Conservation (phyloP, 1,140 invertebrate species). For the Sarcophaga peregrina region DNA sequence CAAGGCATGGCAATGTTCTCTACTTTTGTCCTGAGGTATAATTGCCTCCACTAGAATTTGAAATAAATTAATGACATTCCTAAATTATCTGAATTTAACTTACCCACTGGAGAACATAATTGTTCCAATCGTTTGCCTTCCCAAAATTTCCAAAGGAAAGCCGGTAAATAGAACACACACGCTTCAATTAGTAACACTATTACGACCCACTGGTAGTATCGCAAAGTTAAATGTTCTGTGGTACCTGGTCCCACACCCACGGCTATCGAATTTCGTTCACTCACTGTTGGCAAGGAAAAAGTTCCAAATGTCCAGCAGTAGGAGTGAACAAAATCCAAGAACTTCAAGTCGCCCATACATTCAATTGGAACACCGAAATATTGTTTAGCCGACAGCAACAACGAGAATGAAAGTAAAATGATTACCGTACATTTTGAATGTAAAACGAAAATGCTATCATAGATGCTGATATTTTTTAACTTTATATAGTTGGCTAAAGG, state of each 20-base stretch:
- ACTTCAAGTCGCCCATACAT: conserved; percentile 70
- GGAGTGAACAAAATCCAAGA: conserved; percentile 74
- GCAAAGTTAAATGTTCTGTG: conserved; percentile 71
- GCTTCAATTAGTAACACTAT: conserved; percentile 85
- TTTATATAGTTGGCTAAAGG: conserved; percentile 68
- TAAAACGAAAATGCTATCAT: conserved; percentile 75
- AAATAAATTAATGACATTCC: background rate
- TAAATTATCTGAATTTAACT: conserved; percentile 32
- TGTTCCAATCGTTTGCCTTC: conserved; percentile 75
- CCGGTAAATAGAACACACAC: conserved; percentile 78
- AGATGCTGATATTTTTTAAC: conserved; percentile 73
- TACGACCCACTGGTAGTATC: conserved; percentile 92
- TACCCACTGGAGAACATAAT: conserved; percentile 69
- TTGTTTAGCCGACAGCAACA: conserved; percentile 76
- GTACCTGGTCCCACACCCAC: background rate
- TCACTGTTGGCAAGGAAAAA: conserved; percentile 55
- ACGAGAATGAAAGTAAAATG: conserved; percentile 73
- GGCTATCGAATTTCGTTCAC: background rate
- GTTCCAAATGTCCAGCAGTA: conserved; percentile 85
- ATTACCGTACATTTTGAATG: conserved; percentile 77
- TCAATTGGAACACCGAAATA: conserved; percentile 79
- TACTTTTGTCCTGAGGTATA: conserved; percentile 68
- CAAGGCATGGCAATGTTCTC: conserved; percentile 69
- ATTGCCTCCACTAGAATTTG: conserved; percentile 50
- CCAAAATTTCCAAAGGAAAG: conserved; percentile 81